Conservation (phyloP, 2,113 vertebrate genomes). For the Mustela nigripes region DNA sequence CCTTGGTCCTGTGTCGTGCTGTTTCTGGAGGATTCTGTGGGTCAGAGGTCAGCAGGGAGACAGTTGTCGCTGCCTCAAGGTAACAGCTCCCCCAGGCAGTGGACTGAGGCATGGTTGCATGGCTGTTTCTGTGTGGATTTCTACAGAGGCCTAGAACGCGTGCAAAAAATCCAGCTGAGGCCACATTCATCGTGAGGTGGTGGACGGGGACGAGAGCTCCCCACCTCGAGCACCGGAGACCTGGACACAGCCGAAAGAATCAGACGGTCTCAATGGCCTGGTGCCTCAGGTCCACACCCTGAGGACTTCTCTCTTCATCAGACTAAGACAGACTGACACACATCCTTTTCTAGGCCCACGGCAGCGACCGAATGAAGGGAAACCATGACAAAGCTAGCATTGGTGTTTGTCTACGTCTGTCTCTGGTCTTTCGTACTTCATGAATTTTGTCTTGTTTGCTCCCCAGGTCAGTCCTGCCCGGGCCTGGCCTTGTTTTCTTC, state of each 20-base stretch:
- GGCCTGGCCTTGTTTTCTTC: background rate
- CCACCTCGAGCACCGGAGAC: background rate
- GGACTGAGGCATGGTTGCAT: background rate
- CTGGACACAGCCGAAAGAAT: background rate
- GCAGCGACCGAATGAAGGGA: background rate
- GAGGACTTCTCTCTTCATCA: background rate
- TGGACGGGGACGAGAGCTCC: no score
- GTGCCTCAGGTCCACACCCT: background rate
- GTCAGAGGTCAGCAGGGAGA: background rate
- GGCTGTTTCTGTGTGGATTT: background rate
- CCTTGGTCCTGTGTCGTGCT: background rate
- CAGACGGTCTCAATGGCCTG: fast-evolving
- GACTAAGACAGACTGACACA: background rate
- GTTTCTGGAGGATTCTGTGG: background rate
- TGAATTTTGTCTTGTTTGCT: background rate
- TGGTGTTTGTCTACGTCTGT: background rate
- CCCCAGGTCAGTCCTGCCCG: fast-evolving
- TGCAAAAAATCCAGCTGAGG: background rate
- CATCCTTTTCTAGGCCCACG: background rate
- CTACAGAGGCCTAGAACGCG: background rate
- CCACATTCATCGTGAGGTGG: background rate
- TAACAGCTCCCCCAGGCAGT: background rate
- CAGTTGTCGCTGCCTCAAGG: background rate
- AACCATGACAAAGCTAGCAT: fast-evolving
- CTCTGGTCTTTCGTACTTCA: background rate